A percentile compares a stretch with the other conserved stretches of the same genome.
phyloP scores from a whole-genome alignment of 2,113 vertebrate species.

The Phylloscopus trochilus region DNA sequence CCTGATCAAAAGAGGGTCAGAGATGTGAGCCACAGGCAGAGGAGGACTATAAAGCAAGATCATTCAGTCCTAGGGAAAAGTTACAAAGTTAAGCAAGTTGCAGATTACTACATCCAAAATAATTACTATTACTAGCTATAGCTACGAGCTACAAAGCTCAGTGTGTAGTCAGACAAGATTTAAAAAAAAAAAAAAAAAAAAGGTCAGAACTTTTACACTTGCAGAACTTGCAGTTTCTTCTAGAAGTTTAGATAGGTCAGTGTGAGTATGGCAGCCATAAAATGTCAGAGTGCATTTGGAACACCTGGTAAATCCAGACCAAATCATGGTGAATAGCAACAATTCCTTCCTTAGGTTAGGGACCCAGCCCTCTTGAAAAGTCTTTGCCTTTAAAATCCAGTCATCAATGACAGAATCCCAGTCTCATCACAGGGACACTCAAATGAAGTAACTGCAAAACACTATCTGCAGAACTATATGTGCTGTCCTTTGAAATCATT shows the following conservation, averaged over 20 bases:
- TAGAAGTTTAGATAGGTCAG: background rate
- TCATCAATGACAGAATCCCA: background rate
- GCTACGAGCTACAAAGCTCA: background rate
- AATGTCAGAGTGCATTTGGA: background rate
- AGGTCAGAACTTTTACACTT: background rate
- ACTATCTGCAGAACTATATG: background rate
- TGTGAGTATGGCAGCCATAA: background rate
- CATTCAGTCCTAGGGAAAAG: background rate
- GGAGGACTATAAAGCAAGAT: background rate
- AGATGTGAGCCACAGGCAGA: background rate
- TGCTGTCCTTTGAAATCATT: background rate
- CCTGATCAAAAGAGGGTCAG: background rate
- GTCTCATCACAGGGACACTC: background rate
- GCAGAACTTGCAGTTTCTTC: background rate
- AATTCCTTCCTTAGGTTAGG: background rate
- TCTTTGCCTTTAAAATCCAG: background rate
- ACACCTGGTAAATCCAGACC: background rate
- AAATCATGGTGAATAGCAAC: background rate
- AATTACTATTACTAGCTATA: background rate
- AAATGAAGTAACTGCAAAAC: background rate
- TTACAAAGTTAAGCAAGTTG: background rate
- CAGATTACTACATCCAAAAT: background rate
- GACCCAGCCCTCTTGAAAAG: background rate
- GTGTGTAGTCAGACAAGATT: background rate
- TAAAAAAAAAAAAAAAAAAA: background rate